These are phyloP conservation scores for Acanthis flammea DNA, from an alignment of 2,797 vertebrate genomes.

Conservation along the genomic window DNA sequence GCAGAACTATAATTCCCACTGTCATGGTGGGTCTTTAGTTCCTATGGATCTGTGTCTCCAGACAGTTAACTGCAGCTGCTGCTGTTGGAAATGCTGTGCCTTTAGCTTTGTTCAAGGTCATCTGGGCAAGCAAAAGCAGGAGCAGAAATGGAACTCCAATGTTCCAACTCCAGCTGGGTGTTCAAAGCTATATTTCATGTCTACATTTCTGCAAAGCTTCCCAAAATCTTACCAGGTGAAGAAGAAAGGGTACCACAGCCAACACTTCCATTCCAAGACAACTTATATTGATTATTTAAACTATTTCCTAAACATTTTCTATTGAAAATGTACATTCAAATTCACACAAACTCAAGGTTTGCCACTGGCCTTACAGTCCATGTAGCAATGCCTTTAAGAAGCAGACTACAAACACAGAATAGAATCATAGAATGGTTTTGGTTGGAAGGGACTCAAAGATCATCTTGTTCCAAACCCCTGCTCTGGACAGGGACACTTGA, in stretches of 20 bases:
- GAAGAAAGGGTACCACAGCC: background rate
- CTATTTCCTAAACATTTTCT: background rate
- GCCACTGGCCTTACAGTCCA: background rate
- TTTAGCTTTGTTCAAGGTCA: background rate
- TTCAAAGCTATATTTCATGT: background rate
- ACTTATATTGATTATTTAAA: background rate
- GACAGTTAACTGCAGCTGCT: background rate
- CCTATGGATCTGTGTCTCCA: background rate
- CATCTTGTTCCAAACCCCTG: background rate
- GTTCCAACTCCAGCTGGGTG: background rate
- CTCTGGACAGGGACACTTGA: background rate
- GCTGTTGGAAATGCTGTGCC: background rate
- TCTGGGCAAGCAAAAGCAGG: background rate
- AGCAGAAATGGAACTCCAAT: background rate
- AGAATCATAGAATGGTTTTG: background rate
- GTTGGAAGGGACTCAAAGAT: background rate
- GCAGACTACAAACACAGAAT: background rate
- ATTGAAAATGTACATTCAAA: background rate
- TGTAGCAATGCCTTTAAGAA: background rate
- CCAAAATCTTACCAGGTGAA: background rate
- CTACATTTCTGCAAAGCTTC: background rate
- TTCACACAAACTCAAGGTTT: background rate
- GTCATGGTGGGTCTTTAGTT: background rate
- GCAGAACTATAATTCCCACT: background rate
- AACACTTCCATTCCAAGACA: background rate